phyloP scores from a whole-genome alignment of 2,797 vertebrate species.

The Tinamus major region DNA sequence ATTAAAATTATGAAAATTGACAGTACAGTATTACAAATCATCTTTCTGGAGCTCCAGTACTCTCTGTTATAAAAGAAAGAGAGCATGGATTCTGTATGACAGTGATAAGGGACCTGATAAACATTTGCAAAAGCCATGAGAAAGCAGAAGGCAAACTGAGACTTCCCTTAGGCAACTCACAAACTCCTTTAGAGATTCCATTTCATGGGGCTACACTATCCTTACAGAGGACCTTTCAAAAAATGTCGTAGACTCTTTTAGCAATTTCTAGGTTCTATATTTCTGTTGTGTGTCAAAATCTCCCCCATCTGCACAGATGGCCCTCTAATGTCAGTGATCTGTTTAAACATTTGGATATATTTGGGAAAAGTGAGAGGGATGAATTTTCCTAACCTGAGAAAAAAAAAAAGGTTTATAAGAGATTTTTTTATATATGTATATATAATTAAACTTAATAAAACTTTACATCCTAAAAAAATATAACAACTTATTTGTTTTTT shows the following conservation, averaged over 20 bases:
- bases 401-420: not conserved
- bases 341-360: not conserved
- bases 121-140: not conserved
- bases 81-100: not conserved
- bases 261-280: not conserved
- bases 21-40: not conserved
- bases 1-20: not conserved
- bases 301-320: slow-evolving; percentile 2
- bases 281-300: slow-evolving; percentile 16
- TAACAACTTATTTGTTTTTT: not conserved
- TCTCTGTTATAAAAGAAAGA: not conserved
- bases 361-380: not conserved
- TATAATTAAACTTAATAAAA: not conserved
- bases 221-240: not conserved
- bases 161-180: not conserved
- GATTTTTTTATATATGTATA: too few relatives aligned
- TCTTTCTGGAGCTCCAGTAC: not conserved
- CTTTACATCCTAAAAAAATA: not conserved
- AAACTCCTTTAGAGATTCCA: not conserved
- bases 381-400: not conserved
- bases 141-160: not conserved
- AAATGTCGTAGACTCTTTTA: not conserved
- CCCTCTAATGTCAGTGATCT: not conserved
- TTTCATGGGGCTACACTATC: not conserved
- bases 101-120: not conserved